These are phyloP conservation scores for Zophobas atratus DNA, from an alignment of 1,140 invertebrate species.

Conservation along the genomic window DNA sequence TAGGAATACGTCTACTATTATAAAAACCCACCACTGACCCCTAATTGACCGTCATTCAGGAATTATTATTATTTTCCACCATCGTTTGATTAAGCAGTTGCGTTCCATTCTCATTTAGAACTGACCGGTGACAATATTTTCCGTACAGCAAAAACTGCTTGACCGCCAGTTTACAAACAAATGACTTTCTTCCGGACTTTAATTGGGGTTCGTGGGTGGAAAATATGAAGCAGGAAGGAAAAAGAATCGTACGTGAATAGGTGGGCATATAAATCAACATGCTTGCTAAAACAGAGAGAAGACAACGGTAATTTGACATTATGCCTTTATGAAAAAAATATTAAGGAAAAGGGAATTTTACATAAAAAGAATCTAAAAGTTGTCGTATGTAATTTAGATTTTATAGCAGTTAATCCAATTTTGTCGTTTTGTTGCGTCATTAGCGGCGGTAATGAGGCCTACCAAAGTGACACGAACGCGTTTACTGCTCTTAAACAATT, in stretches of 20 bases:
- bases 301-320: too few relatives aligned
- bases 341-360: too few relatives aligned
- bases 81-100: too few relatives aligned
- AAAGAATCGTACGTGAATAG: background rate
- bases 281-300: background rate
- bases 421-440: slow-evolving; percentile 13
- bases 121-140: too few relatives aligned
- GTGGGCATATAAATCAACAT: background rate
- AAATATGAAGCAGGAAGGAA: background rate
- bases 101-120: too few relatives aligned
- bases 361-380: background rate
- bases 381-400: slow-evolving; percentile 6
- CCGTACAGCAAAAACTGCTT: background rate
- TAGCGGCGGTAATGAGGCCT: slow-evolving; percentile 13
- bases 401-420: background rate
- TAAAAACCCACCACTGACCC: too few relatives aligned
- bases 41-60: too few relatives aligned
- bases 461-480: slow-evolving; percentile 27
- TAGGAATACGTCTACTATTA: too few relatives aligned
- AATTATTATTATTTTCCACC: too few relatives aligned
- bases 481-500: slow-evolving; percentile 21
- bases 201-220: background rate
- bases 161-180: background rate
- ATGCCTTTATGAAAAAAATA: too few relatives aligned
- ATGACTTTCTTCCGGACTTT: background rate